phyloP scores from a whole-genome alignment of 2,888 invertebrate genomes.

The Neoaliturus tenellus region DNA sequence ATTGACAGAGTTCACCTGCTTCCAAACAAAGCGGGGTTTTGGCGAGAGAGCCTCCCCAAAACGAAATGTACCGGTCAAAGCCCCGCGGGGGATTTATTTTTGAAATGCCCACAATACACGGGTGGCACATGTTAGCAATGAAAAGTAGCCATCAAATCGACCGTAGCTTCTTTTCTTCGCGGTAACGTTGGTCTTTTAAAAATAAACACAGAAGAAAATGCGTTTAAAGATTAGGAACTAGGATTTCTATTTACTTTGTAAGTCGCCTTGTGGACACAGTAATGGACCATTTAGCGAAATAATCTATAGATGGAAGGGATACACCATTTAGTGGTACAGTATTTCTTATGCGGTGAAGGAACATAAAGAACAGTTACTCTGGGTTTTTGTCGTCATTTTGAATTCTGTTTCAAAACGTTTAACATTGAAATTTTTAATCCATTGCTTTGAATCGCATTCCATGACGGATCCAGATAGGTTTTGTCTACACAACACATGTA shows the following conservation, averaged over 20 bases:
- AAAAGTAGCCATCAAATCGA: not conserved
- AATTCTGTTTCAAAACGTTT: no score
- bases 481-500: not conserved
- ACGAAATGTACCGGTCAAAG: not conserved
- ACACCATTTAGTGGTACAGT: no score
- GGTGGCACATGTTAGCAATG: constrained; percentile 11
- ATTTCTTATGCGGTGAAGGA: no score
- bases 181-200: not conserved
- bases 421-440: no score
- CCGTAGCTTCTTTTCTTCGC: not conserved
- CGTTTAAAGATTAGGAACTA: not conserved
- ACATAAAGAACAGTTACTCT: no score
- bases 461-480: not conserved
- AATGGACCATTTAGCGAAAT: no score
- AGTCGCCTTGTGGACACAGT: not conserved
- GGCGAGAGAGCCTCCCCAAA: not conserved
- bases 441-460: no score
- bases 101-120: constrained; percentile 30
- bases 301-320: no score
- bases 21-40: not conserved
- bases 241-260: not conserved
- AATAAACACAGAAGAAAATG: not conserved
- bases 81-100: constrained; percentile 7
- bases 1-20: constrained; percentile 29
- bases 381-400: no score